A percentile compares a stretch with the other conserved stretches of the same genome.
Evolutionary conservation across 2,113 vertebrate species (phyloP).

Genomic region (Chloropsis cyanopogon): DNA sequence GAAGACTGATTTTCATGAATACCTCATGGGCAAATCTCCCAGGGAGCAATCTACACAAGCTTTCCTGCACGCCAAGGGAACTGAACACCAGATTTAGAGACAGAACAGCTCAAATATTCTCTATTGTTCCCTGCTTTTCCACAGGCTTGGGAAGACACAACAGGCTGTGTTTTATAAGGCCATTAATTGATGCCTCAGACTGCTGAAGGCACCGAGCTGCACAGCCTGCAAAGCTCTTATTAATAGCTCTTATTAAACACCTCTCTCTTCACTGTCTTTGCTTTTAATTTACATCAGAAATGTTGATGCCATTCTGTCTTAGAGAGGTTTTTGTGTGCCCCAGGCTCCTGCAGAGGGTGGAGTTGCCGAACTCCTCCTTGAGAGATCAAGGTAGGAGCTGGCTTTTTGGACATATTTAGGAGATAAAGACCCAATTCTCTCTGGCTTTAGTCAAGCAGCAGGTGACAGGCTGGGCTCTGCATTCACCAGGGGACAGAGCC

Average conservation of each 20-base stretch:
- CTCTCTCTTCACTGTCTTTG: background rate
- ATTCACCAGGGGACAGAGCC: background rate
- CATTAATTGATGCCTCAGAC: slow-evolving; percentile 30
- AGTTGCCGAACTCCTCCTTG: background rate
- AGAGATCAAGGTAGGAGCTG: background rate
- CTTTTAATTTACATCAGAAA: slow-evolving; percentile 46
- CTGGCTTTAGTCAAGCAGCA: background rate
- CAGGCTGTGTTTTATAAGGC: slow-evolving; percentile 19
- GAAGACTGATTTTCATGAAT: background rate
- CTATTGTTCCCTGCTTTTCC: background rate
- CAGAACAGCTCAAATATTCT: background rate
- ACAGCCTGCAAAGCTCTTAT: slow-evolving; percentile 31
- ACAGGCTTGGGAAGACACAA: background rate
- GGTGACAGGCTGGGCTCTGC: background rate
- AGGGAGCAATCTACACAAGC: background rate
- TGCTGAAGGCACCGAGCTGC: slow-evolving; percentile 12
- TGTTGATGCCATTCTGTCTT: background rate
- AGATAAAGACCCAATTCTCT: background rate
- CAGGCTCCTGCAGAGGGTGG: background rate
- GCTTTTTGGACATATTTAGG: background rate
- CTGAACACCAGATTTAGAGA: background rate
- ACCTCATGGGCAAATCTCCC: background rate
- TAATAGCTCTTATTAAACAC: slow-evolving; percentile 11
- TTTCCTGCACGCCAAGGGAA: background rate
- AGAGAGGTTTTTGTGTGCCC: background rate